Conservation (phyloP, 1,140 invertebrate genomes). For the Dendrolimus punctatus region DNA sequence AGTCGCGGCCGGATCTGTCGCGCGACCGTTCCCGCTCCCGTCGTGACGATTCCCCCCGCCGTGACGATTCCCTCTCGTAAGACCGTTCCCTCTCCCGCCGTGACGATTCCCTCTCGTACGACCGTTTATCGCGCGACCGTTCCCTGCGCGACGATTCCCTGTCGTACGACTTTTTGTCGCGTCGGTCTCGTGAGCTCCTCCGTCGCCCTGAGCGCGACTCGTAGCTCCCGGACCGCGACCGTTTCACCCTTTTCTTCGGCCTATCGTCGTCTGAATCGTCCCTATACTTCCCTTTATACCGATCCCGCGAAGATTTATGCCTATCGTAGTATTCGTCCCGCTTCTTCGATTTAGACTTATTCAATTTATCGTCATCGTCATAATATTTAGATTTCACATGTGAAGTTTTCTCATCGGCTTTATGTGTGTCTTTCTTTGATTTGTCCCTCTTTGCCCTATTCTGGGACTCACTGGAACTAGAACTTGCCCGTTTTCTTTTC, state of each 20-base stretch:
- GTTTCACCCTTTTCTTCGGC: constrained; percentile 38
- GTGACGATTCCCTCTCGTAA: constrained; percentile 36
- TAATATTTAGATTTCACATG: constrained; percentile 39
- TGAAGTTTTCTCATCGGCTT: constrained; percentile 31
- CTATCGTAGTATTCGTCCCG: constrained; percentile 42
- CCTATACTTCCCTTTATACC: constrained; percentile 42
- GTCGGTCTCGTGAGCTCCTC: constrained; percentile 31
- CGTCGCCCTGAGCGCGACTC: constrained; percentile 39
- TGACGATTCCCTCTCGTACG: constrained; percentile 39
- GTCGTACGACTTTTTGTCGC: constrained; percentile 43
- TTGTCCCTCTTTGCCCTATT: constrained; percentile 40
- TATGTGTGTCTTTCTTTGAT: constrained; percentile 18
- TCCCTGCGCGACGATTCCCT: constrained; percentile 32
- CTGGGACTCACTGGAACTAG: constrained; percentile 37
- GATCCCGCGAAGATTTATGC: constrained; percentile 37
- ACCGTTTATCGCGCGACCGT: constrained; percentile 38
- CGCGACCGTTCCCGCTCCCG: constrained; percentile 11
- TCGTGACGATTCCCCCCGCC: constrained; percentile 24
- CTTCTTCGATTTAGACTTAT: constrained; percentile 33
- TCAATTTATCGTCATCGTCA: constrained; percentile 31
- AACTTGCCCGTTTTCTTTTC: constrained; percentile 50
- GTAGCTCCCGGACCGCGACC: constrained; percentile 49
- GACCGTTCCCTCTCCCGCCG: constrained; percentile 27
- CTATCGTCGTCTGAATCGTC: constrained; percentile 48
- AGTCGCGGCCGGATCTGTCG: constrained; percentile 16